phyloP scores from a whole-genome alignment of 2,888 invertebrate species.

The Chalcosyrphus nemorum region DNA sequence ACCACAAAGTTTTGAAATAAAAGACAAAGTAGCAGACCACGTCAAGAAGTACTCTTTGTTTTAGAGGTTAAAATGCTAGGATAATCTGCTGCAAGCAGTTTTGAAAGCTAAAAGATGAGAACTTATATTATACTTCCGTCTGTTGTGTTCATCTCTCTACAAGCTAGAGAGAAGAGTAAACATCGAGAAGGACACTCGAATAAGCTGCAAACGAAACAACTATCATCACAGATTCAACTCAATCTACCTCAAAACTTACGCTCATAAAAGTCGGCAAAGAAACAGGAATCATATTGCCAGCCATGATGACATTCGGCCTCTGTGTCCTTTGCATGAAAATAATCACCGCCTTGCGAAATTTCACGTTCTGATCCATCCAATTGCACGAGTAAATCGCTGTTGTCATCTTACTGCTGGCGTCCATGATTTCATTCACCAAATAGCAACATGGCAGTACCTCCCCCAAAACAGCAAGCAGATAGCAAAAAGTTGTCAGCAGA shows the following conservation, averaged over 20 bases:
- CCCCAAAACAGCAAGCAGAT: constrained; percentile 65
- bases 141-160: no score
- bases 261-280: constrained; percentile 75
- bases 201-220: constrained; percentile 5
- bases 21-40: no score
- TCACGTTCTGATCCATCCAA: constrained; percentile 75
- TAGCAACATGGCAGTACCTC: constrained; percentile 75
- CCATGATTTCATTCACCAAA: constrained; percentile 74
- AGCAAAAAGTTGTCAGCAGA: constrained; percentile 59
- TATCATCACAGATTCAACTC: not conserved
- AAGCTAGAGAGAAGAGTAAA: constrained; percentile 43
- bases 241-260: constrained; percentile 60
- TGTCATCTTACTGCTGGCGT: constrained; percentile 69
- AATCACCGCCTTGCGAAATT: constrained; percentile 75
- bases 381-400: constrained; percentile 75
- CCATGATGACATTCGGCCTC: constrained; percentile 68
- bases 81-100: no score
- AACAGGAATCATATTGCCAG: constrained; percentile 75
- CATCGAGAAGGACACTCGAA: constrained; percentile 57
- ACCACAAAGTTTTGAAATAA: no score
- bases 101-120: no score
- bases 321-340: constrained; percentile 77
- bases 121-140: no score
- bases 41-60: no score
- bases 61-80: no score